Conservation (phyloP, 1,140 invertebrate species). For the Sminthurinus signatus region DNA sequence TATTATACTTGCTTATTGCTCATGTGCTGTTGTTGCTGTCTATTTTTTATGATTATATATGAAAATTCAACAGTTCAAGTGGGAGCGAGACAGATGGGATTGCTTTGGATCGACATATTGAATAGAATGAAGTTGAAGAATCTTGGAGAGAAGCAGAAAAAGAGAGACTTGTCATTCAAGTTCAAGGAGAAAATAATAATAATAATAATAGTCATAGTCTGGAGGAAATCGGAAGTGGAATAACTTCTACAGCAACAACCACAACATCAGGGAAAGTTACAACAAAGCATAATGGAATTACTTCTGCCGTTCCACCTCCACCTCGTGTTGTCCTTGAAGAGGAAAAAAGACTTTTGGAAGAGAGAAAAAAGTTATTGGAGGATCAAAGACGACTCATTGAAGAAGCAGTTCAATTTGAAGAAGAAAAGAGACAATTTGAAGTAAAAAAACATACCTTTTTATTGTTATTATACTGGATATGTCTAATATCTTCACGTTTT, state of each 20-base stretch:
- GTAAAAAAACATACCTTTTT: too few species aligned
- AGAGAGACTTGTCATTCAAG: slow-evolving; percentile 50
- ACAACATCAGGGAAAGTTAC: slow-evolving; percentile 44
- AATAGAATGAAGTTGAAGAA: slow-evolving; percentile 43
- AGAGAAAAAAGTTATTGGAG: slow-evolving; percentile 35
- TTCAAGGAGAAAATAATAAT: slow-evolving; percentile 50
- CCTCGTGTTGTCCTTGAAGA: slow-evolving; percentile 46
- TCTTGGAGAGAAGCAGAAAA: slow-evolving; percentile 42
- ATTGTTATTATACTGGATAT: too few species aligned
- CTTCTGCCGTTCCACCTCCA: too few species aligned
- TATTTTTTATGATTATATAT: too few species aligned
- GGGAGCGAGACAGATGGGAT: slow-evolving; percentile 6
- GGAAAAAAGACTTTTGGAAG: slow-evolving; percentile 29
- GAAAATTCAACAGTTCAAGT: background rate
- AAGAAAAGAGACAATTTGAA: slow-evolving; percentile 42
- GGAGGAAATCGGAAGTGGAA: too few species aligned
- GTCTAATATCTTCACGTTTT: too few species aligned
- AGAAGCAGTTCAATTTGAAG: slow-evolving; percentile 36
- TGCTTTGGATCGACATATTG: slow-evolving; percentile 38
- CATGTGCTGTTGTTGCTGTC: too few species aligned
- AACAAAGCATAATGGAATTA: too few species aligned
- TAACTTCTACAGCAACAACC: background rate
- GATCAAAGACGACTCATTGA: slow-evolving; percentile 36
- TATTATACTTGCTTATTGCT: too few species aligned
- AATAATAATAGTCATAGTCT: slow-evolving; percentile 45